phyloP scores from a whole-genome alignment of 2,888 invertebrate genomes.

The Luperina nickerlii region DNA sequence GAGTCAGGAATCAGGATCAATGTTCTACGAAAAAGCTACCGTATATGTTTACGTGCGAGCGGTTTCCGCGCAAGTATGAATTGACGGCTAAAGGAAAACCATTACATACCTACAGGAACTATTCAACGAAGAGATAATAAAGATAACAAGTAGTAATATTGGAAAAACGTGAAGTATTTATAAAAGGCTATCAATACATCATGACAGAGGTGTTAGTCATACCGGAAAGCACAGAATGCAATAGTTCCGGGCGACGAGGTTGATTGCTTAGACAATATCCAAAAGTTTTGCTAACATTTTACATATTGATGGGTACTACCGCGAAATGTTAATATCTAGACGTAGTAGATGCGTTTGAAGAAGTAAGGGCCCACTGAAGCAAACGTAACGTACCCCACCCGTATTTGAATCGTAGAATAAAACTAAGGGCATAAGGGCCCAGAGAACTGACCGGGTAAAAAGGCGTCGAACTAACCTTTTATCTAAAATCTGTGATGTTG shows the following conservation, averaged over 20 bases:
- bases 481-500: not conserved
- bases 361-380: not conserved
- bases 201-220: not conserved
- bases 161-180: slow-evolving; percentile 16
- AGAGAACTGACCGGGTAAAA: not conserved
- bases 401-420: not conserved
- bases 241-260: not conserved
- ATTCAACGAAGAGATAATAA: slow-evolving; percentile 11
- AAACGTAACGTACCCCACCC: not conserved
- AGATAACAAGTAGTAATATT: slow-evolving; percentile 3
- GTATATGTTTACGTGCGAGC: not conserved
- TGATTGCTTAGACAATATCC: not conserved
- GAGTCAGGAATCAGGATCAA: not conserved
- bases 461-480: not conserved
- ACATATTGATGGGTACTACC: not conserved
- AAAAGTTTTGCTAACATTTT: not conserved
- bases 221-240: not conserved
- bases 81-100: slow-evolving; percentile 18
- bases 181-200: slow-evolving; percentile 1
- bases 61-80: slow-evolving; percentile 10
- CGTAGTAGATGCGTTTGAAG: not conserved
- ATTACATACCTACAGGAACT: not conserved
- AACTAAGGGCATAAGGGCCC: not conserved
- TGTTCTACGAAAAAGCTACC: not conserved
- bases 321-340: not conserved